Percentiles rank a stretch among this genome's conserved stretches.
These are phyloP conservation scores for Rhamphomyia laevipes DNA, from an alignment of 2,888 invertebrate genomes.

Conservation along the genomic window DNA sequence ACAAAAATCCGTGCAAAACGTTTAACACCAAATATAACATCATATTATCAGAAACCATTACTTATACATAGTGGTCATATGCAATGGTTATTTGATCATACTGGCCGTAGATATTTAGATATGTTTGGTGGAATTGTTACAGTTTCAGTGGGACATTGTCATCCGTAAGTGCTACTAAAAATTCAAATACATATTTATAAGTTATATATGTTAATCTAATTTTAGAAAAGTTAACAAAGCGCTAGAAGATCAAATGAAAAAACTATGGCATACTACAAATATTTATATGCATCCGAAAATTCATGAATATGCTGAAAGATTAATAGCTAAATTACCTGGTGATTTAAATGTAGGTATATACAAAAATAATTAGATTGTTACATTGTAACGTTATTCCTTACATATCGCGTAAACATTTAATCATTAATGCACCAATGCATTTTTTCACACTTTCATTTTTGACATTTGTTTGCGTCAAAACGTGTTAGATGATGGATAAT, in stretches of 20 bases:
- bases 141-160: slow-evolving; percentile 93
- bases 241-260: slow-evolving; percentile 62
- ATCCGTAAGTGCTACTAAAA: slow-evolving; percentile 63
- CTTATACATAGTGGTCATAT: slow-evolving; percentile 75
- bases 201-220: slow-evolving; percentile 14
- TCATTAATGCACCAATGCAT: neutral
- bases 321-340: slow-evolving; percentile 70
- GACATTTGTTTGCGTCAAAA: too few relatives aligned
- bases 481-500: too few relatives aligned
- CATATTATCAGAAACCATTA: slow-evolving; percentile 72
- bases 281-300: slow-evolving; percentile 84
- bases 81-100: slow-evolving; percentile 87
- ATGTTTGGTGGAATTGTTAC: slow-evolving; percentile 96
- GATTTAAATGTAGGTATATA: slow-evolving; percentile 60
- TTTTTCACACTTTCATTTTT: too few relatives aligned
- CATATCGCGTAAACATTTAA: too few relatives aligned
- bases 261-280: slow-evolving; percentile 85
- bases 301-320: slow-evolving; percentile 78
- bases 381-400: too few relatives aligned
- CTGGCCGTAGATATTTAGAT: slow-evolving; percentile 81
- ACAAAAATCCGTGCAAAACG: slow-evolving; percentile 46
- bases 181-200: slow-evolving; percentile 1
- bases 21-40: slow-evolving; percentile 57
- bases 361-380: slow-evolving; percentile 1
- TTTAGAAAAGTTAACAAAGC: slow-evolving; percentile 73